Evolutionary conservation across 2,797 vertebrate genomes (phyloP).

Genomic region (Catamblyrhynchus diadema): DNA sequence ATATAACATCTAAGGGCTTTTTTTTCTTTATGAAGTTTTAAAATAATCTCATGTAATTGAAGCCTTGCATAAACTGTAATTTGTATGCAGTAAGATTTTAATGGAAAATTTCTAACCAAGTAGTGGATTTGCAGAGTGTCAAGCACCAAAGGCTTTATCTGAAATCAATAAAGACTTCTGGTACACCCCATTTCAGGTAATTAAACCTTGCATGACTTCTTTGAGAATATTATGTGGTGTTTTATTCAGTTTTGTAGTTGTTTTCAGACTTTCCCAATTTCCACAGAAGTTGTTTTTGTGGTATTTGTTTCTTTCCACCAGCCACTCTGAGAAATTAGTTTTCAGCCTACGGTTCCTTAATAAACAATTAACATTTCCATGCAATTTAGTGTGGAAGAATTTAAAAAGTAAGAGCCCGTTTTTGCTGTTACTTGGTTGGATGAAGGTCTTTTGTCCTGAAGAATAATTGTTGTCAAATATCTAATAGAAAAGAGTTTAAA

Average conservation of each 20-base stretch:
- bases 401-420: neutral
- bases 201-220: neutral
- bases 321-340: neutral
- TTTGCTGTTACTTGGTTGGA: neutral
- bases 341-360: neutral
- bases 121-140: neutral
- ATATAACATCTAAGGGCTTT: neutral
- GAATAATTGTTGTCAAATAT: neutral
- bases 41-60: neutral
- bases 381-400: neutral
- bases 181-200: neutral
- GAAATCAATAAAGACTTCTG: conserved; percentile 1
- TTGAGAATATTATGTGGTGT: neutral
- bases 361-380: neutral
- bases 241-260: neutral
- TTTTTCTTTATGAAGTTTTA: neutral
- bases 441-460: neutral
- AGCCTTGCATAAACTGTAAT: neutral
- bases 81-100: neutral
- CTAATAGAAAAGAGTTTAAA: neutral
- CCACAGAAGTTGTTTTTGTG: neutral
- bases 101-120: neutral
- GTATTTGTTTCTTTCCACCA: neutral
- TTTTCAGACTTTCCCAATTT: neutral
- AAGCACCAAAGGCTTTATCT: neutral